A percentile compares a stretch with the other conserved stretches of the same genome.
These are phyloP conservation scores for Plemyria rubiginata DNA, from an alignment of 2,888 invertebrate genomes.

Conservation along the genomic window DNA sequence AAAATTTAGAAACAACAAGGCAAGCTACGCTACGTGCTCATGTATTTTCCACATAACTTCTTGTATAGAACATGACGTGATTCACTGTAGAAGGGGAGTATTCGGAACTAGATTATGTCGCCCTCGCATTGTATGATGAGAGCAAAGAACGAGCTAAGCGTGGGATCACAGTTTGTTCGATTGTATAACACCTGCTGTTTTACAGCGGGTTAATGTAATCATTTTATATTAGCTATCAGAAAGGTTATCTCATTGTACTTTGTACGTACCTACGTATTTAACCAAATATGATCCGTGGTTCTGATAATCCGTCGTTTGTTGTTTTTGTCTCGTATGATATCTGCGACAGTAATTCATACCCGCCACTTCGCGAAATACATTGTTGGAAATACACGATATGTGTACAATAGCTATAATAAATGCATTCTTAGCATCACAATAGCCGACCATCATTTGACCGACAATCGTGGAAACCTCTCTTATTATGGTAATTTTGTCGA, in stretches of 20 bases:
- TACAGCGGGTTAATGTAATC: conserved; percentile 41
- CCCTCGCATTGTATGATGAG: conserved; percentile 54
- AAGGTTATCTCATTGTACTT: conserved; percentile 54
- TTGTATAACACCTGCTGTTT: conserved; percentile 56
- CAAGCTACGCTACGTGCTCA: background rate
- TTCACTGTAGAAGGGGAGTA: conserved; percentile 45
- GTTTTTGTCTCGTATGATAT: conserved; percentile 29
- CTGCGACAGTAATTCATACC: conserved; percentile 49
- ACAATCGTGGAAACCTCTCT: conserved; percentile 55
- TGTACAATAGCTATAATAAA: conserved; percentile 65
- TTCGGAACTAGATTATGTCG: conserved; percentile 52
- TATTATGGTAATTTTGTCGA: conserved; percentile 65
- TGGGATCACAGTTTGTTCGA: conserved; percentile 58
- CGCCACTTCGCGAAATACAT: conserved; percentile 49
- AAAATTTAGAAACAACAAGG: background rate
- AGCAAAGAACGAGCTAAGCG: conserved; percentile 55
- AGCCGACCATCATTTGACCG: conserved; percentile 57
- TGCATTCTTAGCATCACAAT: conserved; percentile 72
- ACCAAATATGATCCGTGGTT: conserved; percentile 32
- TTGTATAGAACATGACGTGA: conserved; percentile 36
- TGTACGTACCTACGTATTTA: conserved; percentile 30
- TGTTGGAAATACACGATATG: conserved; percentile 43
- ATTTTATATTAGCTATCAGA: conserved; percentile 48
- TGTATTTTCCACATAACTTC: conserved; percentile 26
- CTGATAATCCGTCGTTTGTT: conserved; percentile 34